Evolutionary conservation across 2,888 invertebrate genomes (phyloP), one percentile per base, ranked within the genome.

Genomic region (Dusona sp.): DNA sequence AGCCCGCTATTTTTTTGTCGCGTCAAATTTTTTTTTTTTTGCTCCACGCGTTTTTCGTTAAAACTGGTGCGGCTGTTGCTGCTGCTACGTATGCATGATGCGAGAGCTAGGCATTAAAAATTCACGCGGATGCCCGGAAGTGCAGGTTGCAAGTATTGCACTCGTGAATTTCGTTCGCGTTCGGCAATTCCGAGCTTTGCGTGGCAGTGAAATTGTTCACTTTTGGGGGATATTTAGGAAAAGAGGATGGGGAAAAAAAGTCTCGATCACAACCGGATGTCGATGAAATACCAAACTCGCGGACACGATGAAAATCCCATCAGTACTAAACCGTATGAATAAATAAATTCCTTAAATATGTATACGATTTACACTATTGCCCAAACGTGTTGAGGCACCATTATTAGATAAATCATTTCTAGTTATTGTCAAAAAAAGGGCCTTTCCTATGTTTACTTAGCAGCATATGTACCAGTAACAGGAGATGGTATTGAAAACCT

Each of bases 291-390:
- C 86, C 86, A 70, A 51, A 77, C 64, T 67, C 64, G 51, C 72
- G 45, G 80, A 84, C 83, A 70, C 90, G 90, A 90, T 90, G 91
- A 90, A 93, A 93, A 92, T 92, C 92, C 93, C 92, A 91, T 91
- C 90, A 90, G 91, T 89, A 89, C 88, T 89, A 87, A 77, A 87
- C 64, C 70, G 75, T 88, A 90, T 91, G 92, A 92, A 93, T 93
- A 93, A 93, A 93, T 93, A 92, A 93, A 83, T 78, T n/a, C 70
- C 16, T 61, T 61, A 61, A 61, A 61, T 61, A 61, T 29, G 29
- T 16, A 61, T 29, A 16, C 45, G 36, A 73, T 61, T 57, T 79
- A 74, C 68, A 78, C 65, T n/a, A 29, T 16, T 29, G 13, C 13
- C 16, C 2, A 29, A 61, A 61, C 29, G 4, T 61, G 29, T 61